phyloP scores from a whole-genome alignment of 1,140 invertebrate species.

The Manduca sexta region DNA sequence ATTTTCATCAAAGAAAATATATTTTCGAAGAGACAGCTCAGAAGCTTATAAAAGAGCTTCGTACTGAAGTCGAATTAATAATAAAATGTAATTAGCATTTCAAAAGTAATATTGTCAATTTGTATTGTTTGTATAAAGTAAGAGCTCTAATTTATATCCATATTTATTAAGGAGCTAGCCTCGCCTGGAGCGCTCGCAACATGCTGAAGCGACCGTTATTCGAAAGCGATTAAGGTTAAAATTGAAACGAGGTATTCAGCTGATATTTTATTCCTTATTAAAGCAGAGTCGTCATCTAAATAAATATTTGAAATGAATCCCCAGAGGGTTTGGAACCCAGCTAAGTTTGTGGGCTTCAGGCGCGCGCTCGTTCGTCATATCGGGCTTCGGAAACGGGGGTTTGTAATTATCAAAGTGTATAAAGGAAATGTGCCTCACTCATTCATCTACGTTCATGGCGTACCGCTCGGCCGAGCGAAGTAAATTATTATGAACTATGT shows the following conservation, averaged over 20 bases:
- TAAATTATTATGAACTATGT: too few species aligned
- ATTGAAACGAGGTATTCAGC: constrained; percentile 25
- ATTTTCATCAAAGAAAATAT: too few species aligned
- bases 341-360: constrained; percentile 7
- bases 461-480: too few species aligned
- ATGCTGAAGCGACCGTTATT: constrained; percentile 30
- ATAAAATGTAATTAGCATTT: constrained; percentile 20
- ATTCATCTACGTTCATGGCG: too few species aligned
- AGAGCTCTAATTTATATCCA: constrained; percentile 38
- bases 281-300: constrained; percentile 28
- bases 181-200: constrained; percentile 14
- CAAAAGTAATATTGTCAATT: constrained; percentile 23
- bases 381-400: too few species aligned
- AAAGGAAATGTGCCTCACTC: too few species aligned
- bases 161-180: constrained; percentile 32
- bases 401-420: too few species aligned
- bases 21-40: too few species aligned
- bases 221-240: constrained; percentile 27
- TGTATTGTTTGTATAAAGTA: constrained; percentile 26
- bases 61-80: constrained; percentile 5
- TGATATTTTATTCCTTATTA: constrained; percentile 33
- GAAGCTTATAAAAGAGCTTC: not conserved
- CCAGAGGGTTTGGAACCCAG: constrained; percentile 16
- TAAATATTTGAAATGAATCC: constrained; percentile 33
- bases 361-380: not conserved